phyloP scores from a whole-genome alignment of 92 coral and sea anemone species.

The Porites divaricata region DNA sequence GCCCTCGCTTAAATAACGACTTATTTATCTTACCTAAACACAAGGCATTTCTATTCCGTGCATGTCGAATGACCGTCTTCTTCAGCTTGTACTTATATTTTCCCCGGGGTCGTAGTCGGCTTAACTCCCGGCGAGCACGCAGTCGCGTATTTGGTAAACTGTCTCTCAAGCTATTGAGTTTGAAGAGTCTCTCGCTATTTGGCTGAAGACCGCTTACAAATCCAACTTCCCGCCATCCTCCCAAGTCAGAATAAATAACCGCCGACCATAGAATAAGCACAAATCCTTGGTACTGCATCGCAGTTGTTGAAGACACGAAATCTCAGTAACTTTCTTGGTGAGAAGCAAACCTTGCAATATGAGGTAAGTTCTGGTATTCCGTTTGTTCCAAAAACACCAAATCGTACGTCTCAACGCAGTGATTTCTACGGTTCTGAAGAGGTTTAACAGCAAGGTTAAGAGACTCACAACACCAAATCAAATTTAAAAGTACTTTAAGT shows the following conservation, averaged over 20 bases:
- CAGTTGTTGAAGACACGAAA: not conserved
- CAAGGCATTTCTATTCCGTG: conserved; percentile 74
- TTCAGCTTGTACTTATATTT: conserved; percentile 80
- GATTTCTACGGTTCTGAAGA: conserved; percentile 66
- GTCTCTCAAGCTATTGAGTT: conserved; percentile 79
- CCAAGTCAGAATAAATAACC: conserved; percentile 56
- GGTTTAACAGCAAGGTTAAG: conserved; percentile 69
- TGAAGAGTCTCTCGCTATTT: conserved; percentile 70
- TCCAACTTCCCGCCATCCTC: conserved; percentile 60
- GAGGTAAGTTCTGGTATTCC: not conserved
- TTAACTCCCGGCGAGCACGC: conserved; percentile 65
- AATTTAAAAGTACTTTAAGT: conserved; percentile 43
- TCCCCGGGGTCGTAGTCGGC: conserved; percentile 71
- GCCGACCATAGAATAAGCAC: conserved; percentile 62
- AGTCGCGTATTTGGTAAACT: conserved; percentile 61
- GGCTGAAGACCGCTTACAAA: conserved; percentile 54
- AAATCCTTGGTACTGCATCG: conserved; percentile 56
- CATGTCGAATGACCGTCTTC: conserved; percentile 75
- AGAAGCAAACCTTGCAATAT: conserved; percentile 2
- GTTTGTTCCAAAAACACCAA: conserved; percentile 26
- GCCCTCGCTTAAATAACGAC: conserved; percentile 6
- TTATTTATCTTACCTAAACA: conserved; percentile 85
- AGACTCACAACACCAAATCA: conserved; percentile 44
- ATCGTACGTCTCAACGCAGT: conserved; percentile 42
- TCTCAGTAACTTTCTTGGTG: not conserved